Percentiles rank a stretch among this genome's conserved stretches.
phyloP scores from a whole-genome alignment of 2,113 vertebrate genomes.

The Arenaria interpres region DNA sequence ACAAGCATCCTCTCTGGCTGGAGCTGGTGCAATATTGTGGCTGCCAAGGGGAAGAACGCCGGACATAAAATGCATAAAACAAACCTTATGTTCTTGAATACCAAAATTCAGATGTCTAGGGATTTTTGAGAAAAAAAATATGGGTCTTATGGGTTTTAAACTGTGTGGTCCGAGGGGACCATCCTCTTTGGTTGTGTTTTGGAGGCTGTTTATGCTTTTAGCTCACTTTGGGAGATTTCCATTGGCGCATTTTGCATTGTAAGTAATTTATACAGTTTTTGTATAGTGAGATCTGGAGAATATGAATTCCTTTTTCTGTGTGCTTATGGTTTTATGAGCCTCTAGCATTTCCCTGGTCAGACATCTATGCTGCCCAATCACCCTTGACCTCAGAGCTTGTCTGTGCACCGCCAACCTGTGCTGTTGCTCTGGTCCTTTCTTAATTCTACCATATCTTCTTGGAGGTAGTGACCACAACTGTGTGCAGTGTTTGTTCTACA shows the following conservation, averaged over 20 bases:
- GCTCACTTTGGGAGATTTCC: neutral
- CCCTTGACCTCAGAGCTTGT: neutral
- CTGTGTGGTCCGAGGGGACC: neutral
- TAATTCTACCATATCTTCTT: neutral
- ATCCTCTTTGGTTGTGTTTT: neutral
- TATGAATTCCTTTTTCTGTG: neutral
- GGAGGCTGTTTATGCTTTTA: neutral
- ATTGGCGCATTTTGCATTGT: neutral
- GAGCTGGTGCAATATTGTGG: neutral
- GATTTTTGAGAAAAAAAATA: neutral
- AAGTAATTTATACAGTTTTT: neutral
- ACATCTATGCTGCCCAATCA: neutral
- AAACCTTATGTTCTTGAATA: too few species aligned
- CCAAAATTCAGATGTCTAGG: neutral
- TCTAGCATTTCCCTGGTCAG: neutral
- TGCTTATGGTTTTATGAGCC: neutral
- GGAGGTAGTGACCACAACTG: neutral
- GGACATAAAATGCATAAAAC: neutral
- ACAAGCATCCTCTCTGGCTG: neutral
- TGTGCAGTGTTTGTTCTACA: neutral
- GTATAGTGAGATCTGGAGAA: neutral
- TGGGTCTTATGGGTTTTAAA: neutral
- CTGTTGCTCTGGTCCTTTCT: neutral
- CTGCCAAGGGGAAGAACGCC: neutral
- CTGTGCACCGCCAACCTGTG: neutral